phyloP scores from a whole-genome alignment of 2,888 invertebrate species.

The Theodoxus fluviatilis region DNA sequence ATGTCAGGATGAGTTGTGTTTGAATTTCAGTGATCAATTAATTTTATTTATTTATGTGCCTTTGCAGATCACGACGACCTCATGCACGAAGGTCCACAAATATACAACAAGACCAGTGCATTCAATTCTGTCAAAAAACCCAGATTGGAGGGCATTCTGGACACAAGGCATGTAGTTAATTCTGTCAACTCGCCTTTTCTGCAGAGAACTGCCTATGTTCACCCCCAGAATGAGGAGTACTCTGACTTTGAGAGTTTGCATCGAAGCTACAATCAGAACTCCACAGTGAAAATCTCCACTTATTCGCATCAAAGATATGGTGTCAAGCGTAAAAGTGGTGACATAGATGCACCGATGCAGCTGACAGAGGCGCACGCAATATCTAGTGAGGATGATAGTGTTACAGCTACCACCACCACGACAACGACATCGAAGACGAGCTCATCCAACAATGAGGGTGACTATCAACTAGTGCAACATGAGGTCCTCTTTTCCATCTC shows the following conservation, averaged over 20 bases:
- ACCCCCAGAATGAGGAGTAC: constrained; percentile 37
- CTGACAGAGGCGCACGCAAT: constrained; percentile 57
- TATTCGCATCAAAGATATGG: constrained; percentile 68
- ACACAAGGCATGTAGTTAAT: constrained; percentile 51
- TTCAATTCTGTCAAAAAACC: constrained; percentile 57
- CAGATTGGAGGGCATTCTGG: constrained; percentile 50
- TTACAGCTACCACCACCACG: constrained; percentile 46
- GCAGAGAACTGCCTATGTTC: constrained; percentile 35
- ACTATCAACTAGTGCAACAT: constrained; percentile 98
- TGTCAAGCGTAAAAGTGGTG: constrained; percentile 63
- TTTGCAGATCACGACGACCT: constrained; percentile 39
- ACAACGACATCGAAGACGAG: constrained; percentile 47
- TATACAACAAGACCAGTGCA: constrained; percentile 49
- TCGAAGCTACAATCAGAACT: constrained; percentile 63
- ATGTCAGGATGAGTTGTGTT: not conserved
- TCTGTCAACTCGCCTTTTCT: constrained; percentile 30
- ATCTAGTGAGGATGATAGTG: constrained; percentile 64
- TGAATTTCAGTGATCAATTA: not conserved
- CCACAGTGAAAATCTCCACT: constrained; percentile 19
- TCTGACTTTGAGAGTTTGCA: constrained; percentile 46
- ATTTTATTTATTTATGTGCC: constrained; percentile 18
- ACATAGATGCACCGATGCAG: constrained; percentile 61
- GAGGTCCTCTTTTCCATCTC: constrained; percentile 96
- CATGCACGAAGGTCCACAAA: constrained; percentile 58
- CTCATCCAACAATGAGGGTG: constrained; percentile 76